Conservation (phyloP, 2,113 vertebrate species). For the Neogobius melanostomus region DNA sequence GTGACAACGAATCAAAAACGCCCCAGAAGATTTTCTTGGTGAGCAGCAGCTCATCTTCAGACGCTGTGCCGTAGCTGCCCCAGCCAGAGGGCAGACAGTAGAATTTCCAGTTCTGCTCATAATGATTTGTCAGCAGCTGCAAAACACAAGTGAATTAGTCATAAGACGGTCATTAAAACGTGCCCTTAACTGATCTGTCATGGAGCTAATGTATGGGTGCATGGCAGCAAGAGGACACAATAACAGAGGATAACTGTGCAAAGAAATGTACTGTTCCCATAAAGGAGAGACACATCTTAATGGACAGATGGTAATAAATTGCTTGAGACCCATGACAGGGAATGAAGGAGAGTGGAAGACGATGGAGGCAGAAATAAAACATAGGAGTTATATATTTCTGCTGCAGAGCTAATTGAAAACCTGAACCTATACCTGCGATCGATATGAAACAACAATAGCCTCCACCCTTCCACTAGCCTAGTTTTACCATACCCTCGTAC, state of each 20-base stretch:
- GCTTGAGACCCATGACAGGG: neutral
- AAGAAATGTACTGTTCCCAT: neutral
- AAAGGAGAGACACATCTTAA: neutral
- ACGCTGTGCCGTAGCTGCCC: constrained; percentile 90
- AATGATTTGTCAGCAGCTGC: constrained; percentile 95
- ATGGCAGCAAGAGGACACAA: neutral
- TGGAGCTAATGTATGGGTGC: neutral
- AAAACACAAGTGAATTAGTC: constrained; percentile 36
- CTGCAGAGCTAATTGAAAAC: neutral
- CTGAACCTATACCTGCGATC: neutral
- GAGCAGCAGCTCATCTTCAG: constrained; percentile 93
- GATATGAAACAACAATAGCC: constrained; percentile 15
- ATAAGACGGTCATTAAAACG: neutral
- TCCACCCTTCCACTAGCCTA: no score
- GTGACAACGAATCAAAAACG: constrained; percentile 94
- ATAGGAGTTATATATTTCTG: neutral
- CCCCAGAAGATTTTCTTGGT: constrained; percentile 99
- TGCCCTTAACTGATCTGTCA: neutral
- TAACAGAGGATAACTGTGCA: neutral
- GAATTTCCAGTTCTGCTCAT: constrained; percentile 98
- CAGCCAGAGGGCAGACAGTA: constrained; percentile 96
- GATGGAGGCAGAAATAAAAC: neutral
- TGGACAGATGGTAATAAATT: neutral
- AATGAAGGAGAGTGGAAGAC: neutral
- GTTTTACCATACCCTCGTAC: no score